Base-by-base conservation (phyloP, 2,797 vertebrate species). In the Sandelia bainsii region DNA sequence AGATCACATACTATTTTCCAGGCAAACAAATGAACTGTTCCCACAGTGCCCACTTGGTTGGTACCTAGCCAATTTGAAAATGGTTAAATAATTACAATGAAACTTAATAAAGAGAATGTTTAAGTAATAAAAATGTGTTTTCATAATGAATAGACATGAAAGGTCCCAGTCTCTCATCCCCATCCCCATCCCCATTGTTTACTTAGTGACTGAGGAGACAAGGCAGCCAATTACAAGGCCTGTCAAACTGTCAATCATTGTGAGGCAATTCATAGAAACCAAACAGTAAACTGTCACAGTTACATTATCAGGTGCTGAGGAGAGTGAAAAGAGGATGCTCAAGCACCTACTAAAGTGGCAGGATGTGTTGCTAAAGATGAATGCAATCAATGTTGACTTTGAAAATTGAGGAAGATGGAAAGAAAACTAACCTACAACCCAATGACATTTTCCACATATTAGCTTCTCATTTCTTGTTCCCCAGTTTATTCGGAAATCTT, bases 161-260 rank as follows among this genome's bases (percentile, higher is more conserved):
- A 84, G 63, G 58, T 63, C 23, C 54, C 25, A 63, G 62, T 75
- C 77, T 80, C 66, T 72, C 74, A 67, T 85, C 82, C 75, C 65
- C 75, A 67, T 85, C 82, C 75, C 65, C 75, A 70, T 76, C 76
- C 78, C 85, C 72, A 84, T 91, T 90, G 83, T 89, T 88, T 82
- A 85, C 77, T 84, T 85, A 62, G 73, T 84, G 79, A 81, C 74
- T 88, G 87, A 87, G 67, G 48, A 86, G 79, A 84, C 79, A 75
- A 79, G 77, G 78, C 77, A 86, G 79, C 86, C 84, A 86, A 91
- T 92, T 90, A 86, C 65, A 87, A 75, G 56, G 46, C 72, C 74
- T 16, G 79, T 88, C 88, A 87, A 88, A 80, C 61, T 89, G 89
- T 90, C 90, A 89, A 82, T 90, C 86, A 90, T 63, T 25, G 19